These are phyloP conservation scores for Phenganax subtilis DNA, from an alignment of 92 coral and sea anemone species.

Conservation along the genomic window DNA sequence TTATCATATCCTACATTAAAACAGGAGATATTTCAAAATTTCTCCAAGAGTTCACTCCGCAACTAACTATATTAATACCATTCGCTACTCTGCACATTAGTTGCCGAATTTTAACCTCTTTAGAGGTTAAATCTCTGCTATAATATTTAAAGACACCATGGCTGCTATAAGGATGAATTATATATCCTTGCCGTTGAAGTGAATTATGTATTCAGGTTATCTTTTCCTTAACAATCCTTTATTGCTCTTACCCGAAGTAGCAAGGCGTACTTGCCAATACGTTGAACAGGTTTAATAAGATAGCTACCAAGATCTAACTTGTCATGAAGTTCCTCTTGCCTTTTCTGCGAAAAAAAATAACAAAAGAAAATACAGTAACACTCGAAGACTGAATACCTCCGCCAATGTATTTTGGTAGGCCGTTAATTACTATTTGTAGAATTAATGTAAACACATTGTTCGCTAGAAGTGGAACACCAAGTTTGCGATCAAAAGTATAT, in stretches of 20 bases:
- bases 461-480: not conserved
- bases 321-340: constrained; percentile 89
- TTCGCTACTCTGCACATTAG: too few relatives aligned
- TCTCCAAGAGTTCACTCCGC: not conserved
- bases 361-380: not conserved
- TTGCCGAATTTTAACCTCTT: too few relatives aligned
- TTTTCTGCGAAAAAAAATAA: constrained; percentile 49
- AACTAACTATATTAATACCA: not conserved
- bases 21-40: not conserved
- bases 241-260: constrained; percentile 64
- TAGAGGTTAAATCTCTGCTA: too few relatives aligned
- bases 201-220: not conserved
- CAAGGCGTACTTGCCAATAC: constrained; percentile 93
- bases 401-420: not conserved
- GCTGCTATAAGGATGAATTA: too few relatives aligned
- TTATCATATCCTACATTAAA: constrained; percentile 76
- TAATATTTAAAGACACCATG: too few relatives aligned
- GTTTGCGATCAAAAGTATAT: not conserved
- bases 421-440: too few relatives aligned
- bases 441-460: too few relatives aligned
- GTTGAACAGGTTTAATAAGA: constrained; percentile 94
- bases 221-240: not conserved
- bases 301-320: constrained; percentile 94
- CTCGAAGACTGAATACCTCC: not conserved
- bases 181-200: not conserved